phyloP scores from a whole-genome alignment of 2,888 invertebrate species.

The Chymomyza procnemis region DNA sequence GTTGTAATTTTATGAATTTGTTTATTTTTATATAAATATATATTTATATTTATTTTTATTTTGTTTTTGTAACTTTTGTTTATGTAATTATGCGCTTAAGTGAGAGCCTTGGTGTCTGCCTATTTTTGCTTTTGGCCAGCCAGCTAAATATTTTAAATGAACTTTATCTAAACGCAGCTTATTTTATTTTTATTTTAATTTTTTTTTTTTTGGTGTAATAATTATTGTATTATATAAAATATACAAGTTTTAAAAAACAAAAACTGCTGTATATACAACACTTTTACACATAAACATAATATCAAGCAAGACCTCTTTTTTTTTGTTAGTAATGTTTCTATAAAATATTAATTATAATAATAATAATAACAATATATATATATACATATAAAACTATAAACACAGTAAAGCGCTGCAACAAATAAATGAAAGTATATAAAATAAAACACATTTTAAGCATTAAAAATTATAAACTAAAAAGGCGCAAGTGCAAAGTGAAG shows the following conservation, averaged over 20 bases:
- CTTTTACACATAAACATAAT: slow-evolving; percentile 29
- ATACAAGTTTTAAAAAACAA: background rate
- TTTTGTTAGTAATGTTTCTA: slow-evolving; percentile 68
- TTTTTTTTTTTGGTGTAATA: slow-evolving; percentile 16
- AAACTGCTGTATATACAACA: slow-evolving; percentile 10
- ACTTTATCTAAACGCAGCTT: background rate
- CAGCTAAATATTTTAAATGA: background rate
- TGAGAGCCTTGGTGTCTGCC: background rate
- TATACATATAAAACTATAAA: slow-evolving; percentile 33
- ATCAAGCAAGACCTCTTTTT: slow-evolving; percentile 64
- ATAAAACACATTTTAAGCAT: slow-evolving; percentile 14
- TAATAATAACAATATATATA: too few species aligned
- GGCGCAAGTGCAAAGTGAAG: slow-evolving; percentile 27
- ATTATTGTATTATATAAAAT: slow-evolving; percentile 37
- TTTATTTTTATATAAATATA: background rate
- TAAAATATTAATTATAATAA: slow-evolving; percentile 67
- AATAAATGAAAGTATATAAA: slow-evolving; percentile 7
- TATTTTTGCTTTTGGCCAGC: background rate
- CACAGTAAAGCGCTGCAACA: slow-evolving; percentile 2
- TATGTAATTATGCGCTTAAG: background rate
- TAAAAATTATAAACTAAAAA: slow-evolving; percentile 2
- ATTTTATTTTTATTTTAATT: background rate
- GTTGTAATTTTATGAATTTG: background rate
- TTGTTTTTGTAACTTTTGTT: background rate
- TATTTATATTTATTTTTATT: background rate